Evolutionary conservation across 2,113 vertebrate species (phyloP).

Genomic region (Loxodonta africana): DNA sequence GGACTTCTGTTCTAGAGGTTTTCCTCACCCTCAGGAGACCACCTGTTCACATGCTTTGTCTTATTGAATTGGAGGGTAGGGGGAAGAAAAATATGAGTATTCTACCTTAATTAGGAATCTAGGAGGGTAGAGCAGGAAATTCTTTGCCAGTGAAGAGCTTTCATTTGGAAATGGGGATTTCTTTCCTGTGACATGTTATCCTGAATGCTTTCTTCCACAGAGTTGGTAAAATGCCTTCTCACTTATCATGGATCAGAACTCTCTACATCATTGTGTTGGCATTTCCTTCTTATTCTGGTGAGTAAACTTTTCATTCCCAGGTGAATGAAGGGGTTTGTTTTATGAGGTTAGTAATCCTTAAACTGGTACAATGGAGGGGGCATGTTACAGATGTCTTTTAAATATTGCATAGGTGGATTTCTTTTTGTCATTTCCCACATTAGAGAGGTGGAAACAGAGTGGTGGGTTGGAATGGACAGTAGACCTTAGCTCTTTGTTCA

Average conservation of each 20-base stretch:
- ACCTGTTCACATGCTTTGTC: neutral
- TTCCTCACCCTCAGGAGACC: neutral
- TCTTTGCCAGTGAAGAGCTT: neutral
- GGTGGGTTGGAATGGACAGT: neutral
- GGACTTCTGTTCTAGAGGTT: neutral
- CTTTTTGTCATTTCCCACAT: neutral
- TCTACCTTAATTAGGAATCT: neutral
- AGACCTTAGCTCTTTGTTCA: neutral
- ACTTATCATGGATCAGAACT: neutral
- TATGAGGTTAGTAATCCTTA: neutral
- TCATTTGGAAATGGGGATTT: neutral
- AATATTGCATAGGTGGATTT: neutral
- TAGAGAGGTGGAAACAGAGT: neutral
- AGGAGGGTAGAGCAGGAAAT: neutral
- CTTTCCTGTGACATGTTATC: neutral
- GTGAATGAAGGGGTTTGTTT: neutral
- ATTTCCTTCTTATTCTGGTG: conserved; percentile 7
- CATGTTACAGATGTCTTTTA: neutral
- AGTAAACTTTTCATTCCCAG: neutral
- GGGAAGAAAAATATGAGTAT: neutral
- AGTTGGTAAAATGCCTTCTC: conserved; percentile 23
- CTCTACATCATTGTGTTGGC: neutral
- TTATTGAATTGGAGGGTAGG: neutral
- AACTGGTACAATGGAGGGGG: neutral
- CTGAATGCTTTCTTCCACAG: neutral